Percentiles rank a stretch among this genome's conserved stretches.
These are phyloP conservation scores for Cephalotes varians DNA, from an alignment of 2,888 invertebrate genomes.

Conservation along the genomic window DNA sequence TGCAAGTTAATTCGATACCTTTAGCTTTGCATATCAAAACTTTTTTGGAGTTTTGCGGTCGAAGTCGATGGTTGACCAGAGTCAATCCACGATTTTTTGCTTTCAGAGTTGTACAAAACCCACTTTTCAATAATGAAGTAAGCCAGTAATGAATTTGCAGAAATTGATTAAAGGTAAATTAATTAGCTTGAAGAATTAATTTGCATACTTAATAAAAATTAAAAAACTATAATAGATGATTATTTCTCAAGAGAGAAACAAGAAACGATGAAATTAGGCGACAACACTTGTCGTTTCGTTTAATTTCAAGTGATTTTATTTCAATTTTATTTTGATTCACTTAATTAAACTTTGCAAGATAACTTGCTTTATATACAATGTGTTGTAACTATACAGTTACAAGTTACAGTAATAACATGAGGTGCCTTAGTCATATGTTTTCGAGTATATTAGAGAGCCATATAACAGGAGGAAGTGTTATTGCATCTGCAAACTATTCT, in stretches of 20 bases:
- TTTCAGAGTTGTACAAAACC: too few relatives aligned
- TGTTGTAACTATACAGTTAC: background rate
- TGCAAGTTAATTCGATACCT: too few relatives aligned
- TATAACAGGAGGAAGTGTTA: conserved; percentile 33
- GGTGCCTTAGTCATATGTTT: conserved; percentile 1
- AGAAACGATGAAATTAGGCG: background rate
- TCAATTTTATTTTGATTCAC: background rate
- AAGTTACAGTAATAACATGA: conserved; percentile 7
- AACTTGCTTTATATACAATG: background rate
- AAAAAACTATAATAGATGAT: background rate
- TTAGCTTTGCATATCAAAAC: too few relatives aligned
- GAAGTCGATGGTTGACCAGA: too few relatives aligned
- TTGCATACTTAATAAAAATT: conserved; percentile 11
- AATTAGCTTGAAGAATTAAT: too few relatives aligned
- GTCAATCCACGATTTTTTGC: too few relatives aligned
- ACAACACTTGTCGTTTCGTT: background rate
- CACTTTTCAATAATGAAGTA: too few relatives aligned
- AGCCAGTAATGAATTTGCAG: too few relatives aligned
- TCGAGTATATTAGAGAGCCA: conserved; percentile 13
- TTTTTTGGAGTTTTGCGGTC: too few relatives aligned
- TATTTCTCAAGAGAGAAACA: background rate
- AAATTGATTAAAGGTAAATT: too few relatives aligned
- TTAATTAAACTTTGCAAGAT: background rate
- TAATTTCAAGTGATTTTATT: background rate
- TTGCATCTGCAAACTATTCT: conserved; percentile 42